Conservation (phyloP, 1,140 invertebrate species). For the Leptestheria dahalacensis region DNA sequence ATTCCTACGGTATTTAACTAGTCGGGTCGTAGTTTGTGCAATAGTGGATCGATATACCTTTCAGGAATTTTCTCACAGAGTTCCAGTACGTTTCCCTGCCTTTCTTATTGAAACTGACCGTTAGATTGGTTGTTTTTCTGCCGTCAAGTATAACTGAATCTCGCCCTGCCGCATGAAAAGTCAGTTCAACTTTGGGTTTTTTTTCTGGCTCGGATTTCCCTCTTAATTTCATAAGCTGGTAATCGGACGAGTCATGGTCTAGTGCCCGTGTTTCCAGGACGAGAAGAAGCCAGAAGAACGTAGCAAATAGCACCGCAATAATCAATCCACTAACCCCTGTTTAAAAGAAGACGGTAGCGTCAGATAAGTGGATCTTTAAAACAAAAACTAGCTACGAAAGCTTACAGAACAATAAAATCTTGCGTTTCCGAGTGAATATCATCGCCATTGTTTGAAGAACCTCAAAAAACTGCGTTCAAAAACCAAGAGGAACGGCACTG, state of each 20-base stretch:
- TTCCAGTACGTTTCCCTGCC: too few relatives aligned
- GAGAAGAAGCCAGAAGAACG: background rate
- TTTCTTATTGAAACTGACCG: background rate
- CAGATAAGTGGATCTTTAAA: background rate
- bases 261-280: too few relatives aligned
- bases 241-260: background rate
- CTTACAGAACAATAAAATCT: background rate
- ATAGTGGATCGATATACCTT: too few relatives aligned
- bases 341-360: background rate
- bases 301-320: background rate
- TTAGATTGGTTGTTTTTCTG: background rate
- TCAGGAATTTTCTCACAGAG: too few relatives aligned
- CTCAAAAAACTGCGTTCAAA: too few relatives aligned
- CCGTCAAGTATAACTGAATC: background rate
- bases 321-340: background rate
- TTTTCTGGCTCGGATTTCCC: background rate
- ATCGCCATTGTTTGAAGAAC: background rate
- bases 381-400: too few relatives aligned
- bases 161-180: background rate
- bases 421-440: background rate
- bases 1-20: too few relatives aligned
- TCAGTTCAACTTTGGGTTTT: background rate
- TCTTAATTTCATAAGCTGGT: too few relatives aligned
- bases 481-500: too few relatives aligned
- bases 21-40: too few relatives aligned